These are phyloP conservation scores for Drosophila tristis DNA, from an alignment of 1,140 invertebrate species.

Conservation along the genomic window DNA sequence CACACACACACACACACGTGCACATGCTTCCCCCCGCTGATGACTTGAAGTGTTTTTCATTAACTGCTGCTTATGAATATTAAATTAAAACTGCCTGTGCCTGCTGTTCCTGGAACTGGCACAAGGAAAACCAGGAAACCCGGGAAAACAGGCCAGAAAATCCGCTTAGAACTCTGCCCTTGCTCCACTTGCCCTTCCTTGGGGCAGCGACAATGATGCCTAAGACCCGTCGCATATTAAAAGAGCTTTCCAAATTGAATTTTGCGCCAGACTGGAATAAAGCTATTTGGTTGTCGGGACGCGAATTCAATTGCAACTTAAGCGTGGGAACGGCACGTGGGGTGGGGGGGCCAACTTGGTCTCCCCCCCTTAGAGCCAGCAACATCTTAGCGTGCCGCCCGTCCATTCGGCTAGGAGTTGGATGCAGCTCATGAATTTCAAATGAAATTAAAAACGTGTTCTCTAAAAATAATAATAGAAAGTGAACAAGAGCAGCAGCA, in stretches of 20 bases:
- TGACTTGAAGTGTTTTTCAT: constrained; percentile 77
- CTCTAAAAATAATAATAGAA: constrained; percentile 45
- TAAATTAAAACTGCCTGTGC: constrained; percentile 67
- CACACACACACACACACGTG: constrained; percentile 17
- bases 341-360: too few species aligned
- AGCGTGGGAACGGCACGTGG: background rate
- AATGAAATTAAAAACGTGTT: constrained; percentile 72
- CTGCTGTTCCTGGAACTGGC: too few species aligned
- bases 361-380: too few species aligned
- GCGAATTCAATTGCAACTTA: constrained; percentile 58
- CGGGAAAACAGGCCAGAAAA: too few species aligned
- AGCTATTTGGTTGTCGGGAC: constrained; percentile 35
- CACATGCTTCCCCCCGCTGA: constrained; percentile 25
- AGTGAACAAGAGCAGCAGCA: constrained; percentile 10
- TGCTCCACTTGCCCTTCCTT: too few species aligned
- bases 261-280: constrained; percentile 59
- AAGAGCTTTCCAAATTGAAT: constrained; percentile 66
- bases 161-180: too few species aligned
- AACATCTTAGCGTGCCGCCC: background rate
- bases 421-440: constrained; percentile 74
- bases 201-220: constrained; percentile 53
- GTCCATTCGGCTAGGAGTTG: background rate
- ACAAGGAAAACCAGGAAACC: too few species aligned
- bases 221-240: constrained; percentile 53
- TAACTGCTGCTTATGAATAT: constrained; percentile 82